Evolutionary conservation across 1,140 invertebrate genomes (phyloP).

Genomic region (Drosophila sturtevanti): DNA sequence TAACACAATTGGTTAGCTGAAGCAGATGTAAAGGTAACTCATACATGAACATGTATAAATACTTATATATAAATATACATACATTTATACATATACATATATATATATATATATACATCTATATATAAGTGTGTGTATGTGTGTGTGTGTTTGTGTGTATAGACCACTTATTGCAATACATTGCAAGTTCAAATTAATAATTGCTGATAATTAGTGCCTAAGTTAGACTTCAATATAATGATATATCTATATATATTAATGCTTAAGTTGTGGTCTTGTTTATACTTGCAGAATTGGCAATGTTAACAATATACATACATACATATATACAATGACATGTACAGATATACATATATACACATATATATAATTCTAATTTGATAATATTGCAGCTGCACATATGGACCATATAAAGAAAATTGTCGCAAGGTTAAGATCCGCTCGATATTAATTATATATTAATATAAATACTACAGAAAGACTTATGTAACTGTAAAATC

Average conservation of each 20-base stretch:
- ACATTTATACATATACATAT: not conserved
- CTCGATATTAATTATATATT: too few relatives aligned
- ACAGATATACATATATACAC: too few relatives aligned
- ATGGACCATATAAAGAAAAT: too few relatives aligned
- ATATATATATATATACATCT: not conserved
- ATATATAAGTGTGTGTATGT: not conserved
- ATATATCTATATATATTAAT: not conserved
- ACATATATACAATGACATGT: too few relatives aligned
- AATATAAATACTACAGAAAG: too few relatives aligned
- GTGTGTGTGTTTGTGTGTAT: not conserved
- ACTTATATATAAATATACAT: too few relatives aligned
- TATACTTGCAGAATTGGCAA: not conserved
- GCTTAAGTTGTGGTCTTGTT: not conserved
- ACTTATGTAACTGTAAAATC: too few relatives aligned
- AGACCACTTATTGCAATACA: slow-evolving; percentile 5
- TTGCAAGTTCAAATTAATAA: not conserved
- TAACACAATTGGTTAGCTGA: not conserved
- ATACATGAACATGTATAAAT: too few relatives aligned
- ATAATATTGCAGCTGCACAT: too few relatives aligned
- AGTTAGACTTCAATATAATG: not conserved
- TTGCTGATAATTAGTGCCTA: not conserved
- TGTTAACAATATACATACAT: too few relatives aligned
- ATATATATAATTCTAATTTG: too few relatives aligned
- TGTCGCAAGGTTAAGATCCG: too few relatives aligned
- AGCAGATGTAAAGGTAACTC: not conserved